Percentiles rank a stretch among this genome's conserved stretches.
Conservation (phyloP, 2,797 vertebrate species). For the Botia almorhae region DNA sequence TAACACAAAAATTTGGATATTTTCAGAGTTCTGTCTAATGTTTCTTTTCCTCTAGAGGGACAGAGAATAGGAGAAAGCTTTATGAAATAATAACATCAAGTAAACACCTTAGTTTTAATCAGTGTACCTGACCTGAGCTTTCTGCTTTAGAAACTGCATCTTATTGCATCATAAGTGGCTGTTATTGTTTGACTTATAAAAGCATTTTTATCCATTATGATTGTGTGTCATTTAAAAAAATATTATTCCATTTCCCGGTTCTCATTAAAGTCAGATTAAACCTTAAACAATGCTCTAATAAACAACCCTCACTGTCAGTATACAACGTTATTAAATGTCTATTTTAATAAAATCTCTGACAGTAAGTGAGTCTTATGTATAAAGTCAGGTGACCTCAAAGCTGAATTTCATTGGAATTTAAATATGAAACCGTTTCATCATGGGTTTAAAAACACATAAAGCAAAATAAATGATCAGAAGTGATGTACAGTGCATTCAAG, state of each 20-base stretch:
- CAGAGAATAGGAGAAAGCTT: neutral
- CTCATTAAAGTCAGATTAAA: slow-evolving; percentile 29
- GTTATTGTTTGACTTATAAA: slow-evolving; percentile 14
- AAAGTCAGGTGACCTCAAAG: neutral
- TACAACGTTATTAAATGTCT: neutral
- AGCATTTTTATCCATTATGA: neutral
- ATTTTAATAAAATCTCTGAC: neutral
- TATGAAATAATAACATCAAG: neutral
- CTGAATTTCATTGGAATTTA: neutral
- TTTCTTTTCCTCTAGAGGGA: neutral
- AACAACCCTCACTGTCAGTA: slow-evolving; percentile 13
- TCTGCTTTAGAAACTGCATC: neutral
- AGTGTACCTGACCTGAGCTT: neutral
- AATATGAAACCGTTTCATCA: neutral
- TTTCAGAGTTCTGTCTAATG: neutral
- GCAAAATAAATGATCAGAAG: too few species aligned
- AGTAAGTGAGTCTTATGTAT: slow-evolving; percentile 3
- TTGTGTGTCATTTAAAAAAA: neutral
- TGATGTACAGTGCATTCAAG: too few species aligned
- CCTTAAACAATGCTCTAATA: neutral
- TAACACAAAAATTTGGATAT: slow-evolving; percentile 1
- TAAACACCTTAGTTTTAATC: slow-evolving; percentile 9
- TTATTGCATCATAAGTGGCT: neutral
- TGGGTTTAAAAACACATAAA: neutral
- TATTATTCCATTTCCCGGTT: neutral